Base-by-base conservation (phyloP, 2,888 invertebrate species). In the Acrobasis repandana region DNA sequence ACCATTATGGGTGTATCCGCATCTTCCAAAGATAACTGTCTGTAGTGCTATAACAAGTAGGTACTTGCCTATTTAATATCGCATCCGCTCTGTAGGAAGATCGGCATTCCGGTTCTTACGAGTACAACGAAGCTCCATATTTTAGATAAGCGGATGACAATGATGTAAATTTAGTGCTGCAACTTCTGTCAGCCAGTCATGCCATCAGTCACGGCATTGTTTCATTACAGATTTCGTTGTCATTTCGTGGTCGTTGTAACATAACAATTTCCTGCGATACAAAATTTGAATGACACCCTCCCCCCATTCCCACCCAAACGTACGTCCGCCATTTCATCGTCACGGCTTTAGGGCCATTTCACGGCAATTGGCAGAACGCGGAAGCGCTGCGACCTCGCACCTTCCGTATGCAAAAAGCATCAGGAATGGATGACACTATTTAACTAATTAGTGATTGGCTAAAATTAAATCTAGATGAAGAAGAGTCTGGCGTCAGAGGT, bases 291-390 rank as follows among this genome's bases (percentile, higher is more conserved):
- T 20, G 18, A 18, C 18, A 38, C 18, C 20, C 38, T 20, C 54
- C 77, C 73, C 76, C 77, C 72, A 71, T 71, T 70, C 67, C 54
- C 77, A 74, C 76, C 77, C 72, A 71, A 71, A 70, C 67, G 65
- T 67, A 64, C 57, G 60, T 60, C 67, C 57, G 73, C 73, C 77
- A 76, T 75, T 50, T 72, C 71, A 74, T 61, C 71, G 72, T 78
- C 75, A 73, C 76, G 77, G 65, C 67, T 69, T 54, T 65, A 66
- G 67, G 43, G 66, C 71, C 72, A 75, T 74, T 79, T 76, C 76
- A 75, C 77, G 76, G 75, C 75, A 72, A 74, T 73, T 72, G 74
- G 73, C 78, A 79, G 74, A 79, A 76, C 75, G 67, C 82, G 84
- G 84, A 84, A 83, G 60, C 61, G 61, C 28, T 52, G 64, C 67